phyloP scores from a whole-genome alignment of 2,888 invertebrate genomes.

The Troides oblongomaculatus region DNA sequence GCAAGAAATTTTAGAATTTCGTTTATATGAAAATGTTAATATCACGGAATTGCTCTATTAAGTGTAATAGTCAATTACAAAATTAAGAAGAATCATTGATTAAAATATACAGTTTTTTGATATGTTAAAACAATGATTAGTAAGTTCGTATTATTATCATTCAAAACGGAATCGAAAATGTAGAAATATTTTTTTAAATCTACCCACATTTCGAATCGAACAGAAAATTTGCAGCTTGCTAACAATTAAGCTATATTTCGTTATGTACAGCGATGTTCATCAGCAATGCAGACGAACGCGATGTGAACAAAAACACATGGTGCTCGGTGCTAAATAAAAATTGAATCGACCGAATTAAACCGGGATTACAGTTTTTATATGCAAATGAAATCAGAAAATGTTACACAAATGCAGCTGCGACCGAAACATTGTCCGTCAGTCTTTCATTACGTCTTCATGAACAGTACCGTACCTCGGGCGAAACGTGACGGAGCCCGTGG shows the following conservation, averaged over 20 bases:
- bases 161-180: neutral
- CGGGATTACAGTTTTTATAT: constrained; percentile 21
- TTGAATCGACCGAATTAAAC: constrained; percentile 16
- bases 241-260: too few species aligned
- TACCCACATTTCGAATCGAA: too few species aligned
- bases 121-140: too few species aligned
- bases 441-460: constrained; percentile 26
- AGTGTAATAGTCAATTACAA: too few species aligned
- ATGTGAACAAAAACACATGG: constrained; percentile 20
- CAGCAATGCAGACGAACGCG: constrained; percentile 11
- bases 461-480: constrained; percentile 19
- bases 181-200: too few species aligned
- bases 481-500: constrained; percentile 24
- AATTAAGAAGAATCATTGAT: too few species aligned
- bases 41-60: too few species aligned
- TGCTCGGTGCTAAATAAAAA: constrained; percentile 22
- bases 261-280: neutral
- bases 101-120: too few species aligned
- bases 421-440: constrained; percentile 17
- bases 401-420: constrained; percentile 22
- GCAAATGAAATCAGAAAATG: constrained; percentile 21
- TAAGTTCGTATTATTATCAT: neutral
- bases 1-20: too few species aligned
- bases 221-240: too few species aligned
- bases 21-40: too few species aligned